phyloP scores from a whole-genome alignment of 23 tunicate genomes.

The Halocynthia roretzi region DNA sequence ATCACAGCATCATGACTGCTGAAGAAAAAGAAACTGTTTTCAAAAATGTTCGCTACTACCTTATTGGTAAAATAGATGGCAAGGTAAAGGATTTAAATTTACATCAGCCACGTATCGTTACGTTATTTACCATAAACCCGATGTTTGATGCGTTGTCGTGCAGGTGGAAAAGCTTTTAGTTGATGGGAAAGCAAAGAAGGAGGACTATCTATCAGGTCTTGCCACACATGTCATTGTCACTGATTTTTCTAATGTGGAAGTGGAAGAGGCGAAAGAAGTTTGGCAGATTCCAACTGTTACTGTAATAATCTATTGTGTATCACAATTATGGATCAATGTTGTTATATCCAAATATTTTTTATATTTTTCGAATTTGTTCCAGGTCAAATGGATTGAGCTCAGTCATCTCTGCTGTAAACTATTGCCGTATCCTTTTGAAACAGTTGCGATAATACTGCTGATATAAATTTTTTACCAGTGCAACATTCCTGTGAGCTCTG shows the following conservation, averaged over 20 bases:
- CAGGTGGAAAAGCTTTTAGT: slow-evolving; percentile 39
- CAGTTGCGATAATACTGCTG: no score
- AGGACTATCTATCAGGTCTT: slow-evolving; percentile 45
- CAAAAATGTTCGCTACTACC: slow-evolving; percentile 55
- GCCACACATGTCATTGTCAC: slow-evolving; percentile 68
- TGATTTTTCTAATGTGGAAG: slow-evolving; percentile 37
- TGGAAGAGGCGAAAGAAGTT: slow-evolving; percentile 61
- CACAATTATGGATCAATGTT: neutral
- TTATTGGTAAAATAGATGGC: slow-evolving; percentile 37
- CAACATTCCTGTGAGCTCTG: no score
- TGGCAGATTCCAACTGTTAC: slow-evolving; percentile 78
- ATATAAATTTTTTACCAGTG: no score
- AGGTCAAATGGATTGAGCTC: slow-evolving; percentile 63
- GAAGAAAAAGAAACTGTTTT: slow-evolving; percentile 22
- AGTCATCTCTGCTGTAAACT: slow-evolving; percentile 38
- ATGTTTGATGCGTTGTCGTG: neutral
- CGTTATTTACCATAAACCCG: neutral
- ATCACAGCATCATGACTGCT: neutral
- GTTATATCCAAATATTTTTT: neutral
- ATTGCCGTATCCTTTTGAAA: slow-evolving; percentile 70
- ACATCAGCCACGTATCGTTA: neutral
- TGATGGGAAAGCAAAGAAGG: slow-evolving; percentile 61
- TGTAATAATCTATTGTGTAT: slow-evolving; percentile 16
- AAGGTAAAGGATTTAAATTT: slow-evolving; percentile 25
- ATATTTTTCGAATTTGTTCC: slow-evolving; percentile 6